A percentile compares a stretch with the other conserved stretches of the same genome.
Conservation (phyloP, 2,888 invertebrate genomes). For the Drosophila neotestacea region DNA sequence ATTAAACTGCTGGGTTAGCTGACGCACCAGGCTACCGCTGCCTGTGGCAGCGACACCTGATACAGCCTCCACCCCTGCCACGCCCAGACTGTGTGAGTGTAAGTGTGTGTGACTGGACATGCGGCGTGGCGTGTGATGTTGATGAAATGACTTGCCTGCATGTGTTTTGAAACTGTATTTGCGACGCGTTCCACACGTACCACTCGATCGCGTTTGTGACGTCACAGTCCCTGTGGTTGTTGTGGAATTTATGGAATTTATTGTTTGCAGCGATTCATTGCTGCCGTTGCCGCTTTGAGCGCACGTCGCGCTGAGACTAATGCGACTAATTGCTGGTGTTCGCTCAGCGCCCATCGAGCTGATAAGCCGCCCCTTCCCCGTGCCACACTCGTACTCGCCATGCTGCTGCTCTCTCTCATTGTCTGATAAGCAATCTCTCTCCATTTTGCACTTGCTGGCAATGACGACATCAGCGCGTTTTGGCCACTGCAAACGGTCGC, state of each 20-base stretch:
- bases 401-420: conserved; percentile 27
- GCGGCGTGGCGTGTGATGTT: conserved; percentile 76
- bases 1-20: conserved; percentile 90
- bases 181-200: conserved; percentile 58
- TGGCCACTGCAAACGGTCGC: conserved; percentile 82
- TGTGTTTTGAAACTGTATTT: conserved; percentile 85
- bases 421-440: conserved; percentile 44
- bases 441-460: conserved; percentile 33
- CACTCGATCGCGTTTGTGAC: conserved; percentile 38
- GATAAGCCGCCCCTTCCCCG: conserved; percentile 39
- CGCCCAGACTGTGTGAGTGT: conserved; percentile 27
- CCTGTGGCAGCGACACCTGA: conserved; percentile 20
- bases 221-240: conserved; percentile 43
- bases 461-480: conserved; percentile 71
- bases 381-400: not conserved
- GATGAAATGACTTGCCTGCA: conserved; percentile 72
- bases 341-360: conserved; percentile 14
- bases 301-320: conserved; percentile 13
- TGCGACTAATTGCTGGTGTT: conserved; percentile 20
- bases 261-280: conserved; percentile 63
- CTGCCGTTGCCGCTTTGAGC: conserved; percentile 46
- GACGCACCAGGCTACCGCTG: conserved; percentile 87
- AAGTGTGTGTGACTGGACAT: conserved; percentile 40
- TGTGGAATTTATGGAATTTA: conserved; percentile 41
- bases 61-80: conserved; percentile 19